Conservation (phyloP, 2,113 vertebrate genomes). For the Recurvirostra avosetta region DNA sequence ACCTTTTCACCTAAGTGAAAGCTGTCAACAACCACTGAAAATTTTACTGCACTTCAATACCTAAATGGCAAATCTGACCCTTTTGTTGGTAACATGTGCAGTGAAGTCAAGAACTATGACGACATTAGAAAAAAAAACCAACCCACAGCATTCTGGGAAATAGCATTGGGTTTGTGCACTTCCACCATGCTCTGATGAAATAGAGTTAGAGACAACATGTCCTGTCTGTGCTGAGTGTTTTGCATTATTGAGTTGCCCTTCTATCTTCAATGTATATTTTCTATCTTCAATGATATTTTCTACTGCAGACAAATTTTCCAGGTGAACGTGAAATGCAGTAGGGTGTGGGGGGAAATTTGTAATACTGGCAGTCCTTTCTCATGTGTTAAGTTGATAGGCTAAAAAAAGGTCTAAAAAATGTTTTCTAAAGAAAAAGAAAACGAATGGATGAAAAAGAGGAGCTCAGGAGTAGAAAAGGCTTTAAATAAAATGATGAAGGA, state of each 20-base stretch:
- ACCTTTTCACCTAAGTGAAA: neutral
- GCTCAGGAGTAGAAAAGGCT: neutral
- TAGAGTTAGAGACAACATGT: neutral
- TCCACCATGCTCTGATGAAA: neutral
- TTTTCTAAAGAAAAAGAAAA: neutral
- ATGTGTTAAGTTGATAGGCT: neutral
- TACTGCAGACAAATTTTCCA: neutral
- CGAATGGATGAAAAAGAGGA: neutral
- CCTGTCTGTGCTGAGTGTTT: neutral
- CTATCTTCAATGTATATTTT: neutral
- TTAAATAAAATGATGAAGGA: neutral
- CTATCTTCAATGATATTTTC: neutral
- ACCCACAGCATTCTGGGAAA: neutral
- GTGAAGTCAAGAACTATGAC: neutral
- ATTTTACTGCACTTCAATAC: neutral
- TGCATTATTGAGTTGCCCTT: neutral
- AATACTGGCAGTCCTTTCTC: neutral
- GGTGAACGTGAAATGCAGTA: neutral
- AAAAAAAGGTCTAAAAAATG: neutral
- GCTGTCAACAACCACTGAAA: neutral
- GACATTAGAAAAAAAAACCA: neutral
- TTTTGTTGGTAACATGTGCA: neutral
- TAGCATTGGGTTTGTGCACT: neutral
- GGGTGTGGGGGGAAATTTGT: neutral
- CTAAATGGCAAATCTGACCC: neutral